Evolutionary conservation across 2,888 invertebrate genomes (phyloP).

Genomic region (Drosophila hamatofila): DNA sequence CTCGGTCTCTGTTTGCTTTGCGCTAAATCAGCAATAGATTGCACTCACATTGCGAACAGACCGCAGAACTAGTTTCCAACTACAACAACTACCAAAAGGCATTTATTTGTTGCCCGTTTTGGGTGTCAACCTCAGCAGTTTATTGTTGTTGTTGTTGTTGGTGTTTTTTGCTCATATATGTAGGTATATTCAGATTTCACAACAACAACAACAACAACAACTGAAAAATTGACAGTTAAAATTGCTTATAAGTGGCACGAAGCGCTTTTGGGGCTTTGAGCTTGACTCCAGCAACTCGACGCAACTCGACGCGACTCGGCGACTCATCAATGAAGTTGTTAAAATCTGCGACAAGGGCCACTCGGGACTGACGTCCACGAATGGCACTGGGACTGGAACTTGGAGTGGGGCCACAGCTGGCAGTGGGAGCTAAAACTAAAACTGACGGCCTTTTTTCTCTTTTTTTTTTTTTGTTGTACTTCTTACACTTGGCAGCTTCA

Average conservation of each 20-base stretch:
- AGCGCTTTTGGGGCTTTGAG: constrained; percentile 23
- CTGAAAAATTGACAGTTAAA: constrained; percentile 64
- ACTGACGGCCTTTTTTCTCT: constrained; percentile 13
- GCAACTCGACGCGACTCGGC: background rate
- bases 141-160: constrained; percentile 38
- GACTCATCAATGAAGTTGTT: constrained; percentile 72
- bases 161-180: constrained; percentile 48
- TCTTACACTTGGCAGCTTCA: constrained; percentile 21
- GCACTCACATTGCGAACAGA: constrained; percentile 49
- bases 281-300: constrained; percentile 21
- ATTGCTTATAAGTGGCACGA: constrained; percentile 73
- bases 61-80: constrained; percentile 74
- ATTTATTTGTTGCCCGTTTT: constrained; percentile 50
- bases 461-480: background rate
- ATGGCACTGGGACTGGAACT: constrained; percentile 11
- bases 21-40: constrained; percentile 67
- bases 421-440: constrained; percentile 38
- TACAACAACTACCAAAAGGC: constrained; percentile 53
- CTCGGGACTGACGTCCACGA: constrained; percentile 63
- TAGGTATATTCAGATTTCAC: constrained; percentile 67
- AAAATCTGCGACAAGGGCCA: constrained; percentile 75
- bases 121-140: constrained; percentile 76
- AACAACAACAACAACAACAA: constrained; percentile 28
- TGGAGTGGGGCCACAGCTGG: constrained; percentile 10
- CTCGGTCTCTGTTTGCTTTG: constrained; percentile 5